Evolutionary conservation across 2,113 vertebrate species (phyloP).

Genomic region (Passer montanus): DNA sequence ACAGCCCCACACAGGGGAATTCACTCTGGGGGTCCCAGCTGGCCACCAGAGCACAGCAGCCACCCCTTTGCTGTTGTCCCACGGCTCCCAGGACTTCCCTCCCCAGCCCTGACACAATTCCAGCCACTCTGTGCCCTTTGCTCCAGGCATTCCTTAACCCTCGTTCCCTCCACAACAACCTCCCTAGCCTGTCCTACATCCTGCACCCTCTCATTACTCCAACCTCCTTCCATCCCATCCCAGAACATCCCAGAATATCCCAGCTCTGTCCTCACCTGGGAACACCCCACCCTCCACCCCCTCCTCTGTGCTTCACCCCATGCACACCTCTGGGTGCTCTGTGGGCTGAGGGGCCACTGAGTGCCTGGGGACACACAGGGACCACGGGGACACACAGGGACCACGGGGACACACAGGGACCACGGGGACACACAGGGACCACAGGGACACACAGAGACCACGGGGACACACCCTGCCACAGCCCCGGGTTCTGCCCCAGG

Average conservation of each 20-base stretch:
- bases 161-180: not conserved
- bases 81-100: not conserved
- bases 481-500: not conserved
- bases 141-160: not conserved
- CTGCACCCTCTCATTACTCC: not conserved
- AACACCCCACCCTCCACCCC: not conserved
- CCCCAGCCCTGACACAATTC: not conserved
- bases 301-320: not conserved
- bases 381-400: not conserved
- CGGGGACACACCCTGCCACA: accelerated
- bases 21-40: not conserved
- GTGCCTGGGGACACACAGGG: not conserved
- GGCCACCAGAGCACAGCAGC: not conserved
- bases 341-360: not conserved
- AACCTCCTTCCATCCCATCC: not conserved
- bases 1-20: accelerated
- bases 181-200: not conserved
- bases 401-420: accelerated
- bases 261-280: not conserved
- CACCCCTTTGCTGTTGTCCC: not conserved
- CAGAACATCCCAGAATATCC: not conserved
- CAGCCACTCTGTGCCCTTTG: not conserved
- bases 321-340: not conserved
- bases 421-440: not conserved
- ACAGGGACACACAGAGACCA: accelerated